phyloP scores from a whole-genome alignment of 2,797 vertebrate species.

The Ptychobarbus kaznakovi region DNA sequence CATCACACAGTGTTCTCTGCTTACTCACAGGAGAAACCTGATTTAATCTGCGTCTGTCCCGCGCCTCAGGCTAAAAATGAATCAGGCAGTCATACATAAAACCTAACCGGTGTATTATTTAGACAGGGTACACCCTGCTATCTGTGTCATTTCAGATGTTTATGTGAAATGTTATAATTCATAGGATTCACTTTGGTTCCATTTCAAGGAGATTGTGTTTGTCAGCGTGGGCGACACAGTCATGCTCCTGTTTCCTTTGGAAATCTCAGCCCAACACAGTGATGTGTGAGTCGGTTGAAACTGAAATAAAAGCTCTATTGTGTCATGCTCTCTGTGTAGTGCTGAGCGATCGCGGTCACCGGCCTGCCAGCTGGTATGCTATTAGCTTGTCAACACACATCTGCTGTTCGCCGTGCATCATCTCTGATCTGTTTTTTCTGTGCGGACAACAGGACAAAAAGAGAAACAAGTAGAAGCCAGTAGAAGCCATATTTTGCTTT shows the following conservation, averaged over 20 bases:
- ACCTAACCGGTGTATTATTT: constrained; percentile 48
- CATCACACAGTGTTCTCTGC: background rate
- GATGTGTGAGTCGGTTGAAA: constrained; percentile 44
- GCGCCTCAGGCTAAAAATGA: constrained; percentile 53
- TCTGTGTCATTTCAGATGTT: constrained; percentile 47
- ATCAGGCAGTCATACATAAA: constrained; percentile 56
- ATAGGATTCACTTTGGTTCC: constrained; percentile 1
- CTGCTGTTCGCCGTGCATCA: background rate
- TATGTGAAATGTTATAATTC: constrained; percentile 42
- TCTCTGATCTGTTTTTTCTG: constrained; percentile 8
- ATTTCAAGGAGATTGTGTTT: background rate
- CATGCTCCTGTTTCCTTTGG: background rate
- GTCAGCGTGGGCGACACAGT: constrained; percentile 11
- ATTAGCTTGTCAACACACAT: constrained; percentile 14
- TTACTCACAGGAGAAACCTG: constrained; percentile 37
- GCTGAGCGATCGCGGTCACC: constrained; percentile 22
- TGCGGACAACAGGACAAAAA: background rate
- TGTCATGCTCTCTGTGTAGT: constrained; percentile 37
- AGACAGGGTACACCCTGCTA: constrained; percentile 54
- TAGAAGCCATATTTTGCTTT: background rate
- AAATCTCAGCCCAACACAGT: constrained; percentile 24
- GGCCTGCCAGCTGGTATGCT: constrained; percentile 48
- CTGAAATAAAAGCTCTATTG: constrained; percentile 65
- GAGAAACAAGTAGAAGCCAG: constrained; percentile 10
- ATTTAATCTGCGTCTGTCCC: constrained; percentile 55